Evolutionary conservation across 2,888 invertebrate genomes (phyloP), one percentile per base, ranked within the genome.

Genomic region (Vannuccia rotundouncinata): DNA sequence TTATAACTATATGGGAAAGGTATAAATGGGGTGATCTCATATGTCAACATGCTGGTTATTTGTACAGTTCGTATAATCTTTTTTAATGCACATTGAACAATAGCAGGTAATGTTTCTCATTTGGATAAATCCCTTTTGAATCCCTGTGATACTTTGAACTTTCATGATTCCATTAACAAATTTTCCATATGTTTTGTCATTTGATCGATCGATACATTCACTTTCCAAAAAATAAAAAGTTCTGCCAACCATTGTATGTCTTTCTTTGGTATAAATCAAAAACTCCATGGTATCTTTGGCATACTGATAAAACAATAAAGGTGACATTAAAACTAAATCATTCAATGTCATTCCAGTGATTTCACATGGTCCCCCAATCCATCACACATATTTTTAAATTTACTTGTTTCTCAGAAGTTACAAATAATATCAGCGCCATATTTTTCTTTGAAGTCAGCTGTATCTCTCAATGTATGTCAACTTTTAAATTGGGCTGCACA

Each of bases 171-270:
- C 66, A 22, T n/a, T n/a, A 22, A 66, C 66, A n/a, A 66, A 22
- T 66, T 66, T 5, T 27, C 10, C 66, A 66, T 66, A 66, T 27
- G 66, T 66, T 66, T 66, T 27, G 10, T 66, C 25, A 66, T 66
- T 22, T 27, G 66, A 66, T 66, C 25, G 66, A 66, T n/a, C 66
- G 10, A 66, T 66, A 66, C 2, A n/a, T 27, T 66, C 66, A 66
- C 66, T 66, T 22, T 66, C 66, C 66, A 66, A 66, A 66, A 66
- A 66, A 27, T 66, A 66, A 66, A 66, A 66, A n/a, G 66, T 66
- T 66, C 66, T 66, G 2, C 66, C 17, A 66, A 66, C 10, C 66
- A 66, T 66, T 66, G 10, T 66, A 22, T 66, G 66, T 66, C 66
- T 22, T 66, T 66, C 66, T 22, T 22, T 66, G 17, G 10, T 66